These are phyloP conservation scores for Phyllopteryx taeniolatus DNA, from an alignment of 2,113 vertebrate genomes.

Conservation along the genomic window DNA sequence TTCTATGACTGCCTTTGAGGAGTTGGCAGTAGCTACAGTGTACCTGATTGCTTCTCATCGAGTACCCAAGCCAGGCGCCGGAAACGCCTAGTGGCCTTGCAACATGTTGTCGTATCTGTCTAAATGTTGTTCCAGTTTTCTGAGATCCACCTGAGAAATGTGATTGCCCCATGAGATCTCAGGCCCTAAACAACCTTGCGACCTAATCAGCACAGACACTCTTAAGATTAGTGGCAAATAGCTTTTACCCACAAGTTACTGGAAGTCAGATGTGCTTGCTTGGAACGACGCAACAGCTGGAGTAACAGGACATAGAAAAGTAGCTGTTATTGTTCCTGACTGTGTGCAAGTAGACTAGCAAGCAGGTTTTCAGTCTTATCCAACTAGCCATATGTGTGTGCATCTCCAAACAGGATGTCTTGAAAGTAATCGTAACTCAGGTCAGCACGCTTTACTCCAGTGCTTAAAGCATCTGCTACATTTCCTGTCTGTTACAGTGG, in stretches of 20 bases:
- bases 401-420: neutral
- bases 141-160: neutral
- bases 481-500: neutral
- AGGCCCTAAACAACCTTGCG: neutral
- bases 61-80: no score
- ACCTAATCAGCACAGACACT: neutral
- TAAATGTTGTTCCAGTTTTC: neutral
- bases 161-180: neutral
- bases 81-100: neutral
- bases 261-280: neutral
- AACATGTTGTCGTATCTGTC: neutral
- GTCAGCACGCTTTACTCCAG: neutral
- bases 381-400: neutral
- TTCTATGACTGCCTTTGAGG: no score
- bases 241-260: neutral
- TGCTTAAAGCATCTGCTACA: neutral
- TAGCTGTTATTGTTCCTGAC: neutral
- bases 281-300: neutral
- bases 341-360: neutral
- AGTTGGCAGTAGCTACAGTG: no score
- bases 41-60: no score
- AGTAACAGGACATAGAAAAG: neutral
- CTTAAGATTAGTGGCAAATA: neutral
- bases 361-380: neutral
- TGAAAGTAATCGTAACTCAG: conserved; percentile 5